Evolutionary conservation across 1,140 invertebrate genomes (phyloP).

Genomic region (Philopotamus ludificatus): DNA sequence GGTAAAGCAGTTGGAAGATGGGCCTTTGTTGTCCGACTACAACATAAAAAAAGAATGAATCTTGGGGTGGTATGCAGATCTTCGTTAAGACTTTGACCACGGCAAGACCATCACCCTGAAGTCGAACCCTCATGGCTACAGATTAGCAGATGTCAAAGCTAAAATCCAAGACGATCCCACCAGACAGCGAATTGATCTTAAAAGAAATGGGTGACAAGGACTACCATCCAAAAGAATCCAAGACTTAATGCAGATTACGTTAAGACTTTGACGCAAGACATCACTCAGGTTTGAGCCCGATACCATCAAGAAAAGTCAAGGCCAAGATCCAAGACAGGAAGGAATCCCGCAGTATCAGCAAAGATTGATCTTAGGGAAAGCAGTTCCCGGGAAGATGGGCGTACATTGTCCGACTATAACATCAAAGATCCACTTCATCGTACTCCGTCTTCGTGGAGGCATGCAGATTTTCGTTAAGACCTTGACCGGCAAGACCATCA

Average conservation of each 20-base stretch:
- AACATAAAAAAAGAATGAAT: too few relatives aligned
- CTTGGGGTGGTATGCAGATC: constrained; percentile 79
- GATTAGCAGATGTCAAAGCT: constrained; percentile 72
- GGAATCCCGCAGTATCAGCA: constrained; percentile 73
- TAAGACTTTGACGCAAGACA: constrained; percentile 85
- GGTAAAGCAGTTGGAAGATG: constrained; percentile 77
- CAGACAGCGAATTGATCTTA: constrained; percentile 68
- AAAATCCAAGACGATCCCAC: constrained; percentile 69
- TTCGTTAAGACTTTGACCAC: constrained; percentile 75
- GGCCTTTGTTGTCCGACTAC: constrained; percentile 74
- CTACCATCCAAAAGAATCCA: constrained; percentile 68
- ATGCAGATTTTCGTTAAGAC: constrained; percentile 92
- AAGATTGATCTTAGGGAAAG: constrained; percentile 81
- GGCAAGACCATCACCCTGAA: constrained; percentile 80
- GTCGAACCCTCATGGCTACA: constrained; percentile 74
- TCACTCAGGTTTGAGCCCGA: constrained; percentile 74
- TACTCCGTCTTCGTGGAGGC: constrained; percentile 59
- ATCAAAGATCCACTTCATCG: constrained; percentile 71
- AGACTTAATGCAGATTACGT: constrained; percentile 66
- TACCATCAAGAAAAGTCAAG: constrained; percentile 78
- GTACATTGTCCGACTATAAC: constrained; percentile 66
- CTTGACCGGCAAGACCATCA: constrained; percentile 84
- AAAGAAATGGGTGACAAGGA: constrained; percentile 77
- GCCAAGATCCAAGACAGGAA: constrained; percentile 73
- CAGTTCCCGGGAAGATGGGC: constrained; percentile 71